phyloP scores from a whole-genome alignment of 92 coral and sea anemone species.

The Phenganax marumi region DNA sequence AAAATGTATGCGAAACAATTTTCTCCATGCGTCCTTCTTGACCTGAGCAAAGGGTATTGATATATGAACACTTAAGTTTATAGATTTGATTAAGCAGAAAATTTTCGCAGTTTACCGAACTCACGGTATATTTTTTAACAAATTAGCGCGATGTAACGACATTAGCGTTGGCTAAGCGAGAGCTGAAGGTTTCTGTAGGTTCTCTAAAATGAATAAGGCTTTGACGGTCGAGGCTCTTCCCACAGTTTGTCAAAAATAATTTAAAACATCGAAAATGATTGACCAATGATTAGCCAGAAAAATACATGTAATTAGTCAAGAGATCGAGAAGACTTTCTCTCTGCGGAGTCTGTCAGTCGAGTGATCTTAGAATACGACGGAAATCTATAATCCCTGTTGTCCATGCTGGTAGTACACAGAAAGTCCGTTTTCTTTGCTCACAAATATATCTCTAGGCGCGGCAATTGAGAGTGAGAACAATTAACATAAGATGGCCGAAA shows the following conservation, averaged over 20 bases:
- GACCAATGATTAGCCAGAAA: slow-evolving; percentile 38
- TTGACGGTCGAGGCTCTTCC: slow-evolving; percentile 22
- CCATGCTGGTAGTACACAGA: slow-evolving; percentile 2
- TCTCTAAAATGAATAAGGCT: slow-evolving; percentile 12
- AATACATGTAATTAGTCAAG: slow-evolving; percentile 40
- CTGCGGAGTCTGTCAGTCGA: slow-evolving; percentile 4
- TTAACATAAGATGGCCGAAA: slow-evolving; percentile 39
- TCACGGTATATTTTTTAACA: slow-evolving; percentile 1
- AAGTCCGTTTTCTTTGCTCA: slow-evolving; percentile 16
- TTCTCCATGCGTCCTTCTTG: neutral
- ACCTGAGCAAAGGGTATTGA: neutral
- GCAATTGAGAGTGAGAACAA: slow-evolving; percentile 44
- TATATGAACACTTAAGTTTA: slow-evolving; percentile 1
- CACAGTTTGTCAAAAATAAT: slow-evolving; percentile 47
- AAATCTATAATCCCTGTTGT: slow-evolving; percentile 14
- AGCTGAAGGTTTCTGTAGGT: neutral
- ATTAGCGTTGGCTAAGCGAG: slow-evolving; percentile 12
- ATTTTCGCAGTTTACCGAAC: slow-evolving; percentile 25
- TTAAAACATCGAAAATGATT: slow-evolving; percentile 41
- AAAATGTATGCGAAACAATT: neutral
- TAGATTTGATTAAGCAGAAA: slow-evolving; percentile 27
- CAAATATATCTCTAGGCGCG: neutral
- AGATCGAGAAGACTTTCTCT: slow-evolving; percentile 23
- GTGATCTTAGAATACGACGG: slow-evolving; percentile 6
- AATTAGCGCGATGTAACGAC: slow-evolving; percentile 21